A percentile compares a stretch with the other conserved stretches of the same genome.
Conservation (phyloP, 1,140 invertebrate species). For the Ptiloglossa arizonensis region DNA sequence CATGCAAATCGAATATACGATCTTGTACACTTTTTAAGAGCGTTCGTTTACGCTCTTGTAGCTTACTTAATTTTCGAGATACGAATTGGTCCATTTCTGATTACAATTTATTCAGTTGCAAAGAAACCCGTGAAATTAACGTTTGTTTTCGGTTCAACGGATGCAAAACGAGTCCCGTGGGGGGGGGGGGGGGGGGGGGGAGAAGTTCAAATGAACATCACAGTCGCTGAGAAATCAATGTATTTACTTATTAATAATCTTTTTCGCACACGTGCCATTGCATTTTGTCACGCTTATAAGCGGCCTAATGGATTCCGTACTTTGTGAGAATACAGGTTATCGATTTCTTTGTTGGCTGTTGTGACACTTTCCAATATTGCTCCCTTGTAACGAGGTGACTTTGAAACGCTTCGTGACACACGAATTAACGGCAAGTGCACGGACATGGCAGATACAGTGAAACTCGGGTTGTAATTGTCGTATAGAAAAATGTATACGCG, state of each 20-base stretch:
- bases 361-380: constrained; percentile 36
- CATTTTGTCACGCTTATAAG: constrained; percentile 16
- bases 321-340: constrained; percentile 42
- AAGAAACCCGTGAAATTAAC: neutral
- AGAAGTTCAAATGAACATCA: neutral
- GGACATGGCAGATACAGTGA: constrained; percentile 6
- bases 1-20: no score
- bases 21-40: no score
- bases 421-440: constrained; percentile 33
- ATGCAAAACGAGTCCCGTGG: neutral
- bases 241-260: constrained; percentile 12
- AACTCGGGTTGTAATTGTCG: neutral
- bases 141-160: neutral
- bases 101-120: no score
- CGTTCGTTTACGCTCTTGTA: neutral
- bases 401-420: constrained; percentile 35
- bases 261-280: neutral
- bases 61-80: neutral
- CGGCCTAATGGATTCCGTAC: constrained; percentile 27
- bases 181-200: no score
- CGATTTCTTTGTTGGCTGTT: constrained; percentile 35
- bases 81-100: neutral
- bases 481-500: neutral
- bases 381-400: constrained; percentile 28
- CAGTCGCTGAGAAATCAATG: neutral